These are phyloP conservation scores for Agonopterix subpropinquella DNA, from an alignment of 2,888 invertebrate genomes.

Conservation along the genomic window DNA sequence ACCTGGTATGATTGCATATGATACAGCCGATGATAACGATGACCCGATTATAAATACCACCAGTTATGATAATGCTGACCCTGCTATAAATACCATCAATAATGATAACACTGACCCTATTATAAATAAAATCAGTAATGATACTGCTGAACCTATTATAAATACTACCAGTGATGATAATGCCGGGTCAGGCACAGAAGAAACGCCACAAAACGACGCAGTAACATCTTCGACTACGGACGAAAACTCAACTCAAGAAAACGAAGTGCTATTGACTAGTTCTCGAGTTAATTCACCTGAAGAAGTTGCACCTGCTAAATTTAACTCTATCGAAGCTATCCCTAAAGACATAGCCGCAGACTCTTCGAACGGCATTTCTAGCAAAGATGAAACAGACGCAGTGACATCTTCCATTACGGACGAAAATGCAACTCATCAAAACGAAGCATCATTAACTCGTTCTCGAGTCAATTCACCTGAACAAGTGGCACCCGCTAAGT, in stretches of 20 bases:
- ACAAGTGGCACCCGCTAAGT: constrained; percentile 4
- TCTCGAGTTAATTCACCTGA: not conserved
- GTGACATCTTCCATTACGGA: too few species aligned
- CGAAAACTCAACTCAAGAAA: constrained; percentile 6
- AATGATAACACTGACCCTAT: constrained; percentile 18
- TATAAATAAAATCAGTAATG: constrained; percentile 12
- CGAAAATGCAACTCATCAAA: constrained; percentile 5
- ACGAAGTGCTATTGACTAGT: not conserved
- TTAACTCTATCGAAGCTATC: not conserved
- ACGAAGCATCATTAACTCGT: not conserved
- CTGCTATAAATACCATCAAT: constrained; percentile 12
- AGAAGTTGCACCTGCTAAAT: constrained; percentile 5
- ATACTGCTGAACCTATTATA: constrained; percentile 14
- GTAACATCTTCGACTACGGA: too few species aligned
- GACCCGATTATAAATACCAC: constrained; percentile 20
- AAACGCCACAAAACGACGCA: constrained; percentile 6
- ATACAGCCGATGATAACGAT: constrained; percentile 18
- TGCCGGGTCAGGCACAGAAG: constrained; percentile 12
- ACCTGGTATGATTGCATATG: constrained; percentile 48
- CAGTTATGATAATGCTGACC: constrained; percentile 18
- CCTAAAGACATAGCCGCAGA: too few species aligned
- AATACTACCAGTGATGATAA: constrained; percentile 12
- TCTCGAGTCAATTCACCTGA: not conserved
- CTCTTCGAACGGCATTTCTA: too few species aligned
- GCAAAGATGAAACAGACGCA: constrained; percentile 1